Evolutionary conservation across 2,888 invertebrate species (phyloP).

Genomic region (Agonum fuliginosum): DNA sequence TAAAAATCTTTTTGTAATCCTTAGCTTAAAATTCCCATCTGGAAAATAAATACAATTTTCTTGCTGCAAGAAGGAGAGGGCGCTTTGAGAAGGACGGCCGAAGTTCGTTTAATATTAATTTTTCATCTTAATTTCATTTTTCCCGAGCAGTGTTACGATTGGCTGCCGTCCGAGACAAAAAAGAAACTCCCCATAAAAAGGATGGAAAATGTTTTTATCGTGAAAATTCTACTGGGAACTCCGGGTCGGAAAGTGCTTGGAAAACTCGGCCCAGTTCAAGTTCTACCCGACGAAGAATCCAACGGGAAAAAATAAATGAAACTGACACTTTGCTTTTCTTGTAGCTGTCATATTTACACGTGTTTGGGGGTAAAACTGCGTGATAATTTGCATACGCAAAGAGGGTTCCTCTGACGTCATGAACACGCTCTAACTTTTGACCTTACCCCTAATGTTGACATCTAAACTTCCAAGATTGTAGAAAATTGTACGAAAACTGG

Average conservation of each 20-base stretch:
- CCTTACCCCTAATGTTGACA: too few relatives aligned
- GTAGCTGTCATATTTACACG: neutral
- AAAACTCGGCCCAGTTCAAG: neutral
- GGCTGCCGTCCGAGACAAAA: constrained; percentile 55
- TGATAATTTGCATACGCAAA: neutral
- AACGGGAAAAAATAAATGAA: neutral
- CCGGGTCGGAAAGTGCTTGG: constrained; percentile 25
- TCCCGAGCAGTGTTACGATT: constrained; percentile 50
- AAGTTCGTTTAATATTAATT: constrained; percentile 58
- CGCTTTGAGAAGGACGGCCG: constrained; percentile 1
- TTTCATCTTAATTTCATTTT: constrained; percentile 60
- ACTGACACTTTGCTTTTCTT: neutral
- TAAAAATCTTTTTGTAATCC: too few relatives aligned
- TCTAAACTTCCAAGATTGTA: too few relatives aligned
- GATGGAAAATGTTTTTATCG: constrained; percentile 60
- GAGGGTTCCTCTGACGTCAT: neutral
- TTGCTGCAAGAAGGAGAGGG: neutral
- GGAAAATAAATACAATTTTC: too few relatives aligned
- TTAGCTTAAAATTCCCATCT: too few relatives aligned
- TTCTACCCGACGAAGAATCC: constrained; percentile 4
- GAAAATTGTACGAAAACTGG: too few relatives aligned
- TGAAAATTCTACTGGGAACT: constrained; percentile 54
- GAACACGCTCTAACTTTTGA: too few relatives aligned
- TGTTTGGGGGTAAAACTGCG: neutral
- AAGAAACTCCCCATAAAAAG: constrained; percentile 53